Conservation (phyloP, 2,113 vertebrate genomes). For the Herpetotheres cachinnans region DNA sequence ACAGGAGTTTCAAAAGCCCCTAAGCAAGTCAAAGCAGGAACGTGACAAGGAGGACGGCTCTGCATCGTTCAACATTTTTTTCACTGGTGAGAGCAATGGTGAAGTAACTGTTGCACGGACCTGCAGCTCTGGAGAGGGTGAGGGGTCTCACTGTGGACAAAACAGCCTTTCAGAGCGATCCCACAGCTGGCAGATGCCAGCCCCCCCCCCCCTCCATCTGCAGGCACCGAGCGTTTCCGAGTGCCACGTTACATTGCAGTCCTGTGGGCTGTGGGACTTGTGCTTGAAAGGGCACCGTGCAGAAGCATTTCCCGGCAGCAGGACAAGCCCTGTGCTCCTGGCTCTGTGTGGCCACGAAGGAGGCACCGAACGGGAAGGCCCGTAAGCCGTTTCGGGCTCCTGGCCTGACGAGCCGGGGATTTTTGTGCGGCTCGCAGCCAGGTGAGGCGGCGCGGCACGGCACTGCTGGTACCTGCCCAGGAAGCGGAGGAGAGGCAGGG, state of each 20-base stretch:
- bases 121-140: background rate
- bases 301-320: background rate
- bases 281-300: background rate
- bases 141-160: background rate
- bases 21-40: background rate
- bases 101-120: background rate
- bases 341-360: background rate
- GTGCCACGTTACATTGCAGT: background rate
- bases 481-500: background rate
- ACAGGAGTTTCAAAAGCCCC: background rate
- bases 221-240: background rate
- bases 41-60: background rate
- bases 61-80: background rate
- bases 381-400: background rate
- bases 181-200: background rate
- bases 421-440: background rate
- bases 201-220: background rate
- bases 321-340: fast-evolving
- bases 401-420: background rate
- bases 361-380: background rate
- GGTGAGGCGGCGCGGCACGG: background rate
- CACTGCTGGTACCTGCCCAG: background rate
- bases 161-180: background rate
- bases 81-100: background rate
- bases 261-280: background rate